Conservation (phyloP, 2,888 invertebrate genomes). For the Papilio protenor region DNA sequence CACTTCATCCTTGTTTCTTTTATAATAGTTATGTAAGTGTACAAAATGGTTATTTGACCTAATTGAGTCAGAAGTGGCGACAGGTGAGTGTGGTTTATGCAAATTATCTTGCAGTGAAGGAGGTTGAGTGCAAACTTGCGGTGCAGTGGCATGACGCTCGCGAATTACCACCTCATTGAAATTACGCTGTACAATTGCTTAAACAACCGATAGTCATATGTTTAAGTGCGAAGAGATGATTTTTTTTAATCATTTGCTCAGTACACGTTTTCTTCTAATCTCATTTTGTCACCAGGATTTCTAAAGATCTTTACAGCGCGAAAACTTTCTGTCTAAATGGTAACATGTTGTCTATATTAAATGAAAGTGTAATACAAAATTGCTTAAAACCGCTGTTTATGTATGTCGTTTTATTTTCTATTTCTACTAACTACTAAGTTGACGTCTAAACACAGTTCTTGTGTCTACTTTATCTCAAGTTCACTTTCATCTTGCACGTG, state of each 20-base stretch:
- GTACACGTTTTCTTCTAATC: not conserved
- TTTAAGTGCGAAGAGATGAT: not conserved
- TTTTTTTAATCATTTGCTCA: not conserved
- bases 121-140: not conserved
- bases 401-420: not conserved
- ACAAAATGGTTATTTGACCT: slow-evolving; percentile 3
- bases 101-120: slow-evolving; percentile 16
- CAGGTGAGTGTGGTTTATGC: not conserved
- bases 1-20: not conserved
- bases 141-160: not conserved
- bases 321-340: not conserved
- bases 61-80: not conserved
- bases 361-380: not conserved
- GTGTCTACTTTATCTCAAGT: slow-evolving; percentile 14
- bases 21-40: not conserved
- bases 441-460: slow-evolving; percentile 8
- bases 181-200: not conserved
- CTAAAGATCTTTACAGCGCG: not conserved
- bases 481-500: slow-evolving; percentile 18
- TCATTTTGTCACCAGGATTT: not conserved
- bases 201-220: not conserved
- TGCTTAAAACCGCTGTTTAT: not conserved
- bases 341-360: not conserved
- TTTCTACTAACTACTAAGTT: not conserved
- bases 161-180: not conserved